Conservation (phyloP, 2,797 vertebrate genomes). For the Eulemur mongoz region DNA sequence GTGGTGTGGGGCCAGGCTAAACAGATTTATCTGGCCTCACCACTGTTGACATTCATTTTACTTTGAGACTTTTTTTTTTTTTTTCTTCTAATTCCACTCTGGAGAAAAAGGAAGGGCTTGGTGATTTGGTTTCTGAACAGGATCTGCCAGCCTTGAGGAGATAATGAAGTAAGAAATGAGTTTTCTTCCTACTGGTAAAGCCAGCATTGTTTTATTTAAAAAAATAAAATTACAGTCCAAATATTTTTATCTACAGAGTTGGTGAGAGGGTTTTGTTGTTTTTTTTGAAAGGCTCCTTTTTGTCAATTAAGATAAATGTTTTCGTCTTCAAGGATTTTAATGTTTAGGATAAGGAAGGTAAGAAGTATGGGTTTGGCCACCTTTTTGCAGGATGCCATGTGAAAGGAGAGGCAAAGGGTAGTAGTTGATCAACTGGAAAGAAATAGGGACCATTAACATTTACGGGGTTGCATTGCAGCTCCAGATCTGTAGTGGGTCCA, state of each 20-base stretch:
- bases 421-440: neutral
- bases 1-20: neutral
- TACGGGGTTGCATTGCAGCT: constrained; percentile 47
- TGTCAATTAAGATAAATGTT: constrained; percentile 75
- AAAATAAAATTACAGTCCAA: constrained; percentile 77
- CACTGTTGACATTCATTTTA: neutral
- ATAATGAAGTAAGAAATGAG: constrained; percentile 76
- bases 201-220: constrained; percentile 80
- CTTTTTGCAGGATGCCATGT: neutral
- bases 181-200: constrained; percentile 81
- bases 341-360: constrained; percentile 74
- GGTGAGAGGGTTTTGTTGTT: neutral
- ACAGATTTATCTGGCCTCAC: neutral
- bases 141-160: constrained; percentile 75
- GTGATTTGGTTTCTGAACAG: constrained; percentile 73
- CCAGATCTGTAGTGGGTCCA: neutral
- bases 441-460: constrained; percentile 34
- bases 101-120: constrained; percentile 73
- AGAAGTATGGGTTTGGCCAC: constrained; percentile 70
- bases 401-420: neutral
- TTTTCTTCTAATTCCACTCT: constrained; percentile 67
- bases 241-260: constrained; percentile 76
- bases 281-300: constrained; percentile 63
- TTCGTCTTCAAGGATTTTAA: constrained; percentile 80
- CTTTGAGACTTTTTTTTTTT: accelerated